phyloP scores from a whole-genome alignment of 2,888 invertebrate species.

The Sphecodes monilicornis region DNA sequence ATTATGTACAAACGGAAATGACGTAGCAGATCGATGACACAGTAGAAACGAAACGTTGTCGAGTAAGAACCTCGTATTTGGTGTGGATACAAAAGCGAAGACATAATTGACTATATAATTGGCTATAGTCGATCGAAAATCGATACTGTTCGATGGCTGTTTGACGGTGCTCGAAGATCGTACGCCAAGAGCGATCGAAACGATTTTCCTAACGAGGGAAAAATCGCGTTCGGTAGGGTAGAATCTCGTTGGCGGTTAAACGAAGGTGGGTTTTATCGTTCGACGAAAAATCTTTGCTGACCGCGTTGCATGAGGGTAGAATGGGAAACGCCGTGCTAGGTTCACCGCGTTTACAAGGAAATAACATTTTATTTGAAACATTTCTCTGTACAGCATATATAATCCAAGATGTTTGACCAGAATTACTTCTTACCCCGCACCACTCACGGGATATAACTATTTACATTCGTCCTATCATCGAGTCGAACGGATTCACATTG shows the following conservation, averaged over 20 bases:
- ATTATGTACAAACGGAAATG: conserved; percentile 2
- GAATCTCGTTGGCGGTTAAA: background rate
- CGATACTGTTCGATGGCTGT: background rate
- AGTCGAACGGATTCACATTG: background rate
- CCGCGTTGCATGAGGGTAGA: no score
- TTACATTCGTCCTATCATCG: conserved; percentile 12
- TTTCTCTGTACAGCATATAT: conserved; percentile 23
- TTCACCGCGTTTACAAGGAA: conserved; percentile 17
- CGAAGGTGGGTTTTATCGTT: background rate
- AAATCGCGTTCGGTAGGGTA: background rate
- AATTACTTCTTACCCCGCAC: conserved; percentile 4
- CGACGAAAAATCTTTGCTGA: no score
- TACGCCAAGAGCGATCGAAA: background rate
- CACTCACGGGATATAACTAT: conserved; percentile 19
- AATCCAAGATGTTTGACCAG: conserved; percentile 23
- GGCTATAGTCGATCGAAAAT: background rate
- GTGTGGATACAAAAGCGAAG: background rate
- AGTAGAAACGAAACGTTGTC: background rate
- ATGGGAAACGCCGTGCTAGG: conserved; percentile 28
- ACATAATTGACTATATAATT: no score
- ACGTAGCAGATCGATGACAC: conserved; percentile 1
- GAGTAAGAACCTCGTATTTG: conserved; percentile 10
- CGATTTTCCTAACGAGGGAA: background rate
- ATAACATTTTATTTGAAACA: conserved; percentile 23
- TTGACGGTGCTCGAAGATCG: background rate